phyloP scores from a whole-genome alignment of 2,113 vertebrate genomes.

The Todiramphus chloris region DNA sequence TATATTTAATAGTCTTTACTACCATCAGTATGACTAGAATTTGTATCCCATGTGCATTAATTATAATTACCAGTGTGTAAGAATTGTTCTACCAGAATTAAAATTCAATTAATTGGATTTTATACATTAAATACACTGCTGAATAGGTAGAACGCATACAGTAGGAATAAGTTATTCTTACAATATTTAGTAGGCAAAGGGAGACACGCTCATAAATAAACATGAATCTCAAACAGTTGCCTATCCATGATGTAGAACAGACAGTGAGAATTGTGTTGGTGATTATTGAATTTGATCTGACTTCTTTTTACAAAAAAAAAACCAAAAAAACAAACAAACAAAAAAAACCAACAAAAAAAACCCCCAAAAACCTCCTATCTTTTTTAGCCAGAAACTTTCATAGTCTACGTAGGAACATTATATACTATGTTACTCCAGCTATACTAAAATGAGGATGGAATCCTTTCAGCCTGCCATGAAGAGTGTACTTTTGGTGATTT shows the following conservation, averaged over 20 bases:
- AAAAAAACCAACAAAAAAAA: background rate
- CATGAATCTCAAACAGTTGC: background rate
- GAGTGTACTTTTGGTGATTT: background rate
- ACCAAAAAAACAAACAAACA: background rate
- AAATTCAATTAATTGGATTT: background rate
- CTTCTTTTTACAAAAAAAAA: background rate
- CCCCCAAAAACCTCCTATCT: fast-evolving
- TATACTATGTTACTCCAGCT: background rate
- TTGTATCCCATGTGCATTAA: background rate
- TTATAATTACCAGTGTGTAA: background rate
- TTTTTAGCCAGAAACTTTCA: background rate
- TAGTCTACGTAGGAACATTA: background rate
- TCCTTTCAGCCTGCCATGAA: background rate
- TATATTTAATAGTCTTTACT: background rate
- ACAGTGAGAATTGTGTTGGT: background rate
- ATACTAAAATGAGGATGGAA: background rate
- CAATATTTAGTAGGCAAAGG: background rate
- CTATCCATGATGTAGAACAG: background rate
- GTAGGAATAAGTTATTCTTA: background rate
- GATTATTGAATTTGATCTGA: background rate
- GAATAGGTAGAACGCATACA: background rate
- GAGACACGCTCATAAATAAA: background rate
- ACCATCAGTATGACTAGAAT: background rate
- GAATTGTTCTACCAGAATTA: background rate
- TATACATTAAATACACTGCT: background rate